A percentile compares a stretch with the other conserved stretches of the same genome.
phyloP scores from a whole-genome alignment of 2,888 invertebrate genomes.

The Leptopilina syphax region DNA sequence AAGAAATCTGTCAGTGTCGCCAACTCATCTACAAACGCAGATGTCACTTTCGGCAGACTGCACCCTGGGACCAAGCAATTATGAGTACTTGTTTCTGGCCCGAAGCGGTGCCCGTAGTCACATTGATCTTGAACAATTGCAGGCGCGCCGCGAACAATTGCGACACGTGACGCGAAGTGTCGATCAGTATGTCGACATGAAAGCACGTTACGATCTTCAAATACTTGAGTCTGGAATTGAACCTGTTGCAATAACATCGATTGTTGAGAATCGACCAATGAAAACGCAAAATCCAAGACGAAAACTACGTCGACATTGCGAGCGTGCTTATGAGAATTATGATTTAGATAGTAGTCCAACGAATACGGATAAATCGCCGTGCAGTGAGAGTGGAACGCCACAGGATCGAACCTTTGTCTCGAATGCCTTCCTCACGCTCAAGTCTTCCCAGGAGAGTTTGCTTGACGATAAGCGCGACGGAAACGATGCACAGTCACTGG shows the following conservation, averaged over 20 bases:
- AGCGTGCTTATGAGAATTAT: conserved; percentile 81
- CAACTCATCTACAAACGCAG: conserved; percentile 84
- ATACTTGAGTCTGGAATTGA: conserved; percentile 76
- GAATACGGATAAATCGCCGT: conserved; percentile 76
- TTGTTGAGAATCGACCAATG: conserved; percentile 85
- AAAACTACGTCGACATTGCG: conserved; percentile 82
- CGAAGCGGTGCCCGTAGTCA: conserved; percentile 85
- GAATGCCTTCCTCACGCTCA: conserved; percentile 79
- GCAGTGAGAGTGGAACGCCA: conserved; percentile 68
- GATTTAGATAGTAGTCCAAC: conserved; percentile 78
- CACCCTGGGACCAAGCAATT: conserved; percentile 81
- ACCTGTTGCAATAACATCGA: conserved; percentile 85
- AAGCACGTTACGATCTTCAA: conserved; percentile 78
- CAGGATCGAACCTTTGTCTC: conserved; percentile 78
- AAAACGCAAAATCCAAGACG: conserved; percentile 86
- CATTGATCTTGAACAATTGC: conserved; percentile 84
- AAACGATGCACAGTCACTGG: conserved; percentile 75
- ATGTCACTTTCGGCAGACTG: conserved; percentile 80
- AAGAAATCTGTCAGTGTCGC: conserved; percentile 90
- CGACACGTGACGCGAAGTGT: conserved; percentile 84
- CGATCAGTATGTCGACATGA: conserved; percentile 89
- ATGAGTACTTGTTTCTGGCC: conserved; percentile 82
- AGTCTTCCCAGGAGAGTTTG: conserved; percentile 81
- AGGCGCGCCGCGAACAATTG: conserved; percentile 78
- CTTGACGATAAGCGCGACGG: conserved; percentile 78